phyloP scores from a whole-genome alignment of 1,140 invertebrate species.

The Eubasilissa regina region DNA sequence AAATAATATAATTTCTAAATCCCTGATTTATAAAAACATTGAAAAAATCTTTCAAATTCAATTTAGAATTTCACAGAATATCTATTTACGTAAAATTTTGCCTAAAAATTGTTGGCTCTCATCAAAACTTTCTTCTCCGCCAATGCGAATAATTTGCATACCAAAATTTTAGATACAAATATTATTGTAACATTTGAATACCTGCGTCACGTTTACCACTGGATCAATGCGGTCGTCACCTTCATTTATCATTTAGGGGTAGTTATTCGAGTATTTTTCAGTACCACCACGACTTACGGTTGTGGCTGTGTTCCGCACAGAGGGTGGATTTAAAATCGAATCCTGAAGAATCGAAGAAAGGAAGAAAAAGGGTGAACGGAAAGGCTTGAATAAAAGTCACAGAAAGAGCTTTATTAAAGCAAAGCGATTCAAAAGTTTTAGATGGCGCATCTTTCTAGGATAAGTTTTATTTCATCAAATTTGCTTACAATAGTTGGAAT shows the following conservation, averaged over 20 bases:
- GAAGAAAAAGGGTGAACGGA: neutral
- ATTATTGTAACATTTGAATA: too few relatives aligned
- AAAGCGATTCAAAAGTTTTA: conserved; percentile 21
- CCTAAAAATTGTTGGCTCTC: conserved; percentile 1
- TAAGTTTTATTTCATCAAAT: too few relatives aligned
- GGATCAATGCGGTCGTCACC: neutral
- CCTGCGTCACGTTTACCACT: too few relatives aligned
- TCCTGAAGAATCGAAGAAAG: neutral
- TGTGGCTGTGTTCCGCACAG: too few relatives aligned
- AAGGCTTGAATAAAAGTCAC: conserved; percentile 4
- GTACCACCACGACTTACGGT: too few relatives aligned
- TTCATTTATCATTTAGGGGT: neutral
- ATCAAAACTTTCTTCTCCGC: conserved; percentile 7
- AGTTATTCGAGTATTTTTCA: too few relatives aligned
- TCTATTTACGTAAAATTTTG: conserved; percentile 1
- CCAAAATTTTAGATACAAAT: too few relatives aligned
- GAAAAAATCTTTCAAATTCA: conserved; percentile 21
- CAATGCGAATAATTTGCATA: conserved; percentile 6
- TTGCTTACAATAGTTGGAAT: too few relatives aligned
- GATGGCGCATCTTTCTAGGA: neutral
- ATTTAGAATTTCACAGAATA: conserved; percentile 22
- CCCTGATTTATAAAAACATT: neutral
- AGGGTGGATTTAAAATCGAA: too few relatives aligned
- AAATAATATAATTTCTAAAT: too few relatives aligned
- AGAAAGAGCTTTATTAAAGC: neutral